These are phyloP conservation scores for Lydus trimaculatus DNA, from an alignment of 2,888 invertebrate species.

Conservation along the genomic window DNA sequence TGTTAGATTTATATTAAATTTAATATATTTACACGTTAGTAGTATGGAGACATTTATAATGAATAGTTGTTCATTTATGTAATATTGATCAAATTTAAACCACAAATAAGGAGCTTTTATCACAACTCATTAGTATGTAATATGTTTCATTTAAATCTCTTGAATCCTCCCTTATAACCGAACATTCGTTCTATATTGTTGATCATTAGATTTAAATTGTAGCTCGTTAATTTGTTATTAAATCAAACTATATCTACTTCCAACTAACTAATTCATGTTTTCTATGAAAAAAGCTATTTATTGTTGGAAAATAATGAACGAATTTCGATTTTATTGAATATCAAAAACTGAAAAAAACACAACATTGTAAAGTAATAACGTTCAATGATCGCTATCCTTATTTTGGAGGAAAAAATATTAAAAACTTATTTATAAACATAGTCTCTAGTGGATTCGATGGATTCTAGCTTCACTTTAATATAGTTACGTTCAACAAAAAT, in stretches of 20 bases:
- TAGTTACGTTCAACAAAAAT: background rate
- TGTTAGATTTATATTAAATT: too few species aligned
- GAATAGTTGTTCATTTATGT: background rate
- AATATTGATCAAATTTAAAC: background rate
- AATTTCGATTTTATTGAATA: background rate
- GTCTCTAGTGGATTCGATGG: background rate
- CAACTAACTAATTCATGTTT: background rate
- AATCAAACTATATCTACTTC: background rate
- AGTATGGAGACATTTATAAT: background rate
- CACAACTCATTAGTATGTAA: too few species aligned
- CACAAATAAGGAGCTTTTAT: too few species aligned
- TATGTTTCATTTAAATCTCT: too few species aligned
- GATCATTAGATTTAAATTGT: too few species aligned
- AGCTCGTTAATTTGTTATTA: too few species aligned
- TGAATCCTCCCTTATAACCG: too few species aligned
- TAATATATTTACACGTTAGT: background rate
- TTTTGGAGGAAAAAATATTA: background rate
- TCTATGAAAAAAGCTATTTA: background rate
- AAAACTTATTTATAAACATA: too few species aligned
- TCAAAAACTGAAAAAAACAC: background rate
- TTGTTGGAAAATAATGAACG: too few species aligned
- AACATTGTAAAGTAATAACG: background rate
- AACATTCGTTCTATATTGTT: too few species aligned
- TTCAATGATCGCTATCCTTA: too few species aligned
- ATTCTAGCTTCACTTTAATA: background rate